Evolutionary conservation across 2,888 invertebrate species (phyloP).

Genomic region (Merodon equestris): DNA sequence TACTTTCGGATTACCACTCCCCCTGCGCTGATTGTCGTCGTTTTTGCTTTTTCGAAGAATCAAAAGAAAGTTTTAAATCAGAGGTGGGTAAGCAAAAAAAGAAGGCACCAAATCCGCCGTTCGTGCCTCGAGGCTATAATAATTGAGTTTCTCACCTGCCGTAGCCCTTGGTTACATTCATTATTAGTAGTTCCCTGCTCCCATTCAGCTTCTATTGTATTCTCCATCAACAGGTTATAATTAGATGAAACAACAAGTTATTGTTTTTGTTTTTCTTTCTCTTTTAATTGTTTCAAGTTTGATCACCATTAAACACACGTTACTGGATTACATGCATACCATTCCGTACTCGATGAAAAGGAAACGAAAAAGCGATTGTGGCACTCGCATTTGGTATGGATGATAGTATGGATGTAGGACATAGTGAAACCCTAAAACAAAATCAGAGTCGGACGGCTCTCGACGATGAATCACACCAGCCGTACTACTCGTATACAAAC

Average conservation of each 20-base stretch:
- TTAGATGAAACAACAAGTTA: slow-evolving; percentile 43
- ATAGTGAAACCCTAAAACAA: slow-evolving; percentile 10
- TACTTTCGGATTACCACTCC: slow-evolving; percentile 11
- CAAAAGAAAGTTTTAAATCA: slow-evolving; percentile 56
- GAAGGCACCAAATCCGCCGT: slow-evolving; percentile 21
- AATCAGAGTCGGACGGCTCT: slow-evolving; percentile 19
- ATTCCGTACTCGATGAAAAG: slow-evolving; percentile 10
- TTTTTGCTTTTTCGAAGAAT: slow-evolving; percentile 46
- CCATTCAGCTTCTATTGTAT: slow-evolving; percentile 12
- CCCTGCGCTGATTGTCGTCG: neutral
- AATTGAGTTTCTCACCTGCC: slow-evolving; percentile 27
- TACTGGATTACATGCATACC: slow-evolving; percentile 15
- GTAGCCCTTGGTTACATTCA: slow-evolving; percentile 49
- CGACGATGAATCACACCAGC: slow-evolving; percentile 20
- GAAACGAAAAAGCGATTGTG: neutral
- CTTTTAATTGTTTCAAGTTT: slow-evolving; percentile 39
- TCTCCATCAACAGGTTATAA: slow-evolving; percentile 42
- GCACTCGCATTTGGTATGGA: neutral
- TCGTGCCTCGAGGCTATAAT: slow-evolving; percentile 56
- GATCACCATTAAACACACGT: slow-evolving; percentile 55
- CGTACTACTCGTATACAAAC: slow-evolving; percentile 11
- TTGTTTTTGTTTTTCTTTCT: neutral
- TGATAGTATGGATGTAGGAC: slow-evolving; percentile 27
- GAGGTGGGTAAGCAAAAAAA: slow-evolving; percentile 12
- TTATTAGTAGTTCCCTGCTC: slow-evolving; percentile 4